Percentiles rank a stretch among this genome's conserved stretches.
Conservation (phyloP, 2,888 invertebrate genomes). For the Plusia festucae region DNA sequence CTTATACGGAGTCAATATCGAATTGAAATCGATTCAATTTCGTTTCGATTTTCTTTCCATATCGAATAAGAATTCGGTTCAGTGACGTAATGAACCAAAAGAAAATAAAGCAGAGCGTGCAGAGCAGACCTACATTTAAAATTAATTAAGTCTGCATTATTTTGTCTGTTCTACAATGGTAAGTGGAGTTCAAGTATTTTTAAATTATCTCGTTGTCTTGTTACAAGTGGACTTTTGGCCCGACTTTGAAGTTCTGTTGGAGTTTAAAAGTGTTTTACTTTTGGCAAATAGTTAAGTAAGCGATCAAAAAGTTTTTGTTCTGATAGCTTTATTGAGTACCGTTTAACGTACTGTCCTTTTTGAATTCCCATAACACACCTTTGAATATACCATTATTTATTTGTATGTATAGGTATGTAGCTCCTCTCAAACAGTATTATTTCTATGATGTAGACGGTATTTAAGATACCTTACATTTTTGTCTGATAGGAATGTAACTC, state of each 20-base stretch:
- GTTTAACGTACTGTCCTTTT: neutral
- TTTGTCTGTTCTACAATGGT: neutral
- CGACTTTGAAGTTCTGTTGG: neutral
- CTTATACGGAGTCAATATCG: neutral
- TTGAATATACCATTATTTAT: too few species aligned
- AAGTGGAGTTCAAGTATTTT: constrained; percentile 1
- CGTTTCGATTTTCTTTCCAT: neutral
- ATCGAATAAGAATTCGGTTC: neutral
- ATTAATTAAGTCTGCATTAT: neutral
- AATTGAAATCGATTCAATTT: neutral
- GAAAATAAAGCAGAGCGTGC: neutral
- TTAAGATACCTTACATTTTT: too few species aligned
- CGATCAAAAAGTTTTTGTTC: neutral
- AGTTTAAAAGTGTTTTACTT: constrained; percentile 6
- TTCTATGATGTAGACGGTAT: too few species aligned
- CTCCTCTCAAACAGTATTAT: too few species aligned
- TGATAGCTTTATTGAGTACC: neutral
- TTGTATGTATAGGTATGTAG: too few species aligned
- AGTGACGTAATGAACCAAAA: neutral
- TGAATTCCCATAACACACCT: too few species aligned
- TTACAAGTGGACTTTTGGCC: constrained; percentile 11
- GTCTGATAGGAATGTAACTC: too few species aligned
- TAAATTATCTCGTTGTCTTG: constrained; percentile 7
- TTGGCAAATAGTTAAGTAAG: neutral
- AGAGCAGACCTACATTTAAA: constrained; percentile 1